A percentile compares a stretch with the other conserved stretches of the same genome.
phyloP scores from a whole-genome alignment of 1,140 invertebrate genomes.

The Phortica variegata region DNA sequence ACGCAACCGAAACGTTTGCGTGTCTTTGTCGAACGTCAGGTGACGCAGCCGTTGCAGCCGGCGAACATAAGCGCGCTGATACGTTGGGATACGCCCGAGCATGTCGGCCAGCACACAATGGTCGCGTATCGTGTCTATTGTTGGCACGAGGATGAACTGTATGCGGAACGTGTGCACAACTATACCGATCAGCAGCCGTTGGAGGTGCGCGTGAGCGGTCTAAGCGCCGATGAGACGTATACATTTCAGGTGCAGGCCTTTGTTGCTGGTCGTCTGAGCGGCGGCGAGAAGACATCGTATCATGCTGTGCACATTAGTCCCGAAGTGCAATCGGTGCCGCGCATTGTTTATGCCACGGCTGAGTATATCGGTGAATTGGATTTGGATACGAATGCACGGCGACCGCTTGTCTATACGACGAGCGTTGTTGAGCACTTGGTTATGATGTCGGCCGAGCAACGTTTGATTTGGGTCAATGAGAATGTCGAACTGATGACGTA shows the following conservation, averaged over 20 bases:
- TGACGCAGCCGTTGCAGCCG: slow-evolving; percentile 27
- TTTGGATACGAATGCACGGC: slow-evolving; percentile 65
- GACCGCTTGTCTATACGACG: slow-evolving; percentile 29
- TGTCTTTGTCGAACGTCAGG: slow-evolving; percentile 64
- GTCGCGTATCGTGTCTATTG: slow-evolving; percentile 41
- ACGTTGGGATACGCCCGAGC: slow-evolving; percentile 75
- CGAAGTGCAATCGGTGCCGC: slow-evolving; percentile 73
- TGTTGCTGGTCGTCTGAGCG: slow-evolving; percentile 62
- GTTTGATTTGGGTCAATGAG: slow-evolving; percentile 82
- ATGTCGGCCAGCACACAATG: slow-evolving; percentile 57
- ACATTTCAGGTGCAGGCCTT: slow-evolving; percentile 71
- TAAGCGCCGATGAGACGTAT: slow-evolving; percentile 65
- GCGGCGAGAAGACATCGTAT: slow-evolving; percentile 64
- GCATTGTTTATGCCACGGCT: slow-evolving; percentile 70
- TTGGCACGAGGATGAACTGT: slow-evolving; percentile 33
- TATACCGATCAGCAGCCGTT: slow-evolving; percentile 11
- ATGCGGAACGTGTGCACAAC: slow-evolving; percentile 29
- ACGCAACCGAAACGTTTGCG: slow-evolving; percentile 69
- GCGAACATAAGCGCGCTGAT: slow-evolving; percentile 59
- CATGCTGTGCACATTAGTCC: slow-evolving; percentile 54
- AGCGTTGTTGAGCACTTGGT: slow-evolving; percentile 65
- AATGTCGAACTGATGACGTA: slow-evolving; percentile 73
- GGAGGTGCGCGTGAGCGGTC: slow-evolving; percentile 26
- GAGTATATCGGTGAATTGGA: slow-evolving; percentile 74
- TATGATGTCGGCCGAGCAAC: slow-evolving; percentile 68